These are phyloP conservation scores for Neoseiulus cucumeris DNA, from an alignment of 1,140 invertebrate genomes.

Conservation along the genomic window DNA sequence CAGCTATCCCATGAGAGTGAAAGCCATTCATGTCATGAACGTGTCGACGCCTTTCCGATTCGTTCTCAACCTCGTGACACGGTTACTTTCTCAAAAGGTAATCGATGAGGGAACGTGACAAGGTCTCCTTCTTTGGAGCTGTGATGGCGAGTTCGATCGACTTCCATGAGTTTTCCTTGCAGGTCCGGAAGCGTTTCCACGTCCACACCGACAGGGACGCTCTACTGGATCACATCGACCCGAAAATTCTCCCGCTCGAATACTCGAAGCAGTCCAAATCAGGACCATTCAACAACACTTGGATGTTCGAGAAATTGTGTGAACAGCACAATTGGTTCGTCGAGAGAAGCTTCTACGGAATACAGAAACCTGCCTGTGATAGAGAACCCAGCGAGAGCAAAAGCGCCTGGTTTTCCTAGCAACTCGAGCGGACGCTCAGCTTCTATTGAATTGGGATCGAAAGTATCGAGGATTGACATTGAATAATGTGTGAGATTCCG, in stretches of 20 bases:
- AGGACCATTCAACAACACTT: background rate
- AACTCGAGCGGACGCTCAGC: too few relatives aligned
- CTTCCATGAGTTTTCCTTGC: background rate
- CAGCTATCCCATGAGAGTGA: constrained; percentile 62
- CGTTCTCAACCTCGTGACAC: constrained; percentile 50
- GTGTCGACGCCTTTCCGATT: constrained; percentile 71
- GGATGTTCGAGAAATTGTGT: background rate
- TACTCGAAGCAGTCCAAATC: background rate
- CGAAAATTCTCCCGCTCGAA: background rate
- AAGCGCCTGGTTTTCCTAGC: too few relatives aligned
- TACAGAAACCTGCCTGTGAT: background rate
- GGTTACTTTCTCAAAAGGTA: background rate
- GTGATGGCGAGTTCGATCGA: too few relatives aligned
- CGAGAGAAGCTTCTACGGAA: background rate
- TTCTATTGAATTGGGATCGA: too few relatives aligned
- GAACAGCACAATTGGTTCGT: background rate
- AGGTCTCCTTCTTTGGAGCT: too few relatives aligned
- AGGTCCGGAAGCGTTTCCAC: background rate
- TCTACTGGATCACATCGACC: background rate
- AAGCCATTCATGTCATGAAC: constrained; percentile 65
- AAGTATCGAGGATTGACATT: too few relatives aligned
- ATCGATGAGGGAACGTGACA: background rate
- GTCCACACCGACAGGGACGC: background rate
- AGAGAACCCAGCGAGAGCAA: too few relatives aligned
- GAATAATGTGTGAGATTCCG: too few relatives aligned